These are phyloP conservation scores for Dryobota labecula DNA, from an alignment of 2,888 invertebrate genomes.

Conservation along the genomic window DNA sequence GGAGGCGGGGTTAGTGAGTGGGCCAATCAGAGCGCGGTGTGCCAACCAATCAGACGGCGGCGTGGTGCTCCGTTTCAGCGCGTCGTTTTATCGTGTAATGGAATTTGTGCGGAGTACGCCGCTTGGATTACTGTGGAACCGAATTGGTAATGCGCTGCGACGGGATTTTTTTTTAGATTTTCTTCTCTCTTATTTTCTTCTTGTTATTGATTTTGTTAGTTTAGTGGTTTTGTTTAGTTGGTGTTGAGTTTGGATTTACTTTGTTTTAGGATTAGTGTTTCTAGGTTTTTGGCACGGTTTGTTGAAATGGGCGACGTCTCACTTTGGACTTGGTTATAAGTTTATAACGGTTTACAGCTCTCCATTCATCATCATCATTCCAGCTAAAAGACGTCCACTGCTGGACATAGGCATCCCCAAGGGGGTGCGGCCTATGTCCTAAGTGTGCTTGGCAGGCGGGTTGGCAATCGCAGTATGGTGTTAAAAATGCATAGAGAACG, in stretches of 20 bases:
- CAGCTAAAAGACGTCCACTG: too few relatives aligned
- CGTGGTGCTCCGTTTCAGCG: conserved; percentile 77
- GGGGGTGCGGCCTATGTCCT: too few relatives aligned
- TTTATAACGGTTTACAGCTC: not conserved
- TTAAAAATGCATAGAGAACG: too few relatives aligned
- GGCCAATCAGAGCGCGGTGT: conserved; percentile 87
- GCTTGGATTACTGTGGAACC: conserved; percentile 82
- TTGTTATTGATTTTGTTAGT: conserved; percentile 70
- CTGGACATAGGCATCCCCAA: too few relatives aligned
- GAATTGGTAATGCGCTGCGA: conserved; percentile 79
- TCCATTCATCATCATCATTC: too few relatives aligned
- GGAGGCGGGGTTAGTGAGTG: conserved; percentile 85
- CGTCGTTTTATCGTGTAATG: conserved; percentile 87
- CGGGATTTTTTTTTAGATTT: conserved; percentile 42
- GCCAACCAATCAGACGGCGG: conserved; percentile 86
- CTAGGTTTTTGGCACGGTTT: not conserved
- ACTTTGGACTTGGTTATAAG: not conserved
- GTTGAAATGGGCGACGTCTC: not conserved
- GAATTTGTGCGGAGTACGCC: conserved; percentile 85
- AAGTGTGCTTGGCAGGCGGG: too few relatives aligned
- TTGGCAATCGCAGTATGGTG: too few relatives aligned
- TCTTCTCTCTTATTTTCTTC: conserved; percentile 41
- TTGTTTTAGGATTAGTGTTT: conserved; percentile 19
- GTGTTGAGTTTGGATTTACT: conserved; percentile 27
- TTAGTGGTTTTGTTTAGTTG: conserved; percentile 62